Conservation (phyloP, 2,797 vertebrate genomes). For the Rhinogobio ventralis region DNA sequence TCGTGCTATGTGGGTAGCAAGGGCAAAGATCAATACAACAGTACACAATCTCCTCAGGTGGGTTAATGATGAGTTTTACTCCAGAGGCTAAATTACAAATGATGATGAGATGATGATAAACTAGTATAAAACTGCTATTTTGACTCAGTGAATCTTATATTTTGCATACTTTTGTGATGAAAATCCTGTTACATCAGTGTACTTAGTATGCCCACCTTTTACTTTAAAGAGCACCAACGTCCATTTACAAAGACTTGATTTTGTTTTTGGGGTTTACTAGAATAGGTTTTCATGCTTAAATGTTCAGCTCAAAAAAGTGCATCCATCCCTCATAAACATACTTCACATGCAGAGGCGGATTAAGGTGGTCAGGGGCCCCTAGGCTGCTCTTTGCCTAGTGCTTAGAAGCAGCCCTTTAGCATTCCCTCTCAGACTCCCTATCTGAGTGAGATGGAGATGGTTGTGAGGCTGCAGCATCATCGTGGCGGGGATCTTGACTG, state of each 20-base stretch:
- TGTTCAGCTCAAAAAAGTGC: too few species aligned
- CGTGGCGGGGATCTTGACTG: too few species aligned
- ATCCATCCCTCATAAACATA: too few species aligned
- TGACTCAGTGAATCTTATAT: neutral
- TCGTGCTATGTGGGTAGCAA: constrained; percentile 25
- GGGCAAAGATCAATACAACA: constrained; percentile 49
- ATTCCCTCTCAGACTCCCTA: too few species aligned
- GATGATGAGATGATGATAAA: constrained; percentile 32
- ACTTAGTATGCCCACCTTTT: neutral
- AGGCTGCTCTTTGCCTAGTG: too few species aligned
- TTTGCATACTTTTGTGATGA: neutral
- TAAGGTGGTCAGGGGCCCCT: too few species aligned
- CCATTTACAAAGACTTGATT: too few species aligned
- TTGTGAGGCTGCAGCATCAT: too few species aligned
- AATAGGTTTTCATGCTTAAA: neutral
- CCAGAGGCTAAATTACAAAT: constrained; percentile 38
- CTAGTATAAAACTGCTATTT: neutral
- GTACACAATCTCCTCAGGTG: constrained; percentile 39
- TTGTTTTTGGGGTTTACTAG: neutral
- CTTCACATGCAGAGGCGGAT: too few species aligned
- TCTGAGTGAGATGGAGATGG: too few species aligned
- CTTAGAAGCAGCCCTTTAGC: too few species aligned
- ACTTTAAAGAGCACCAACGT: neutral
- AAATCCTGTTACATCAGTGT: neutral
- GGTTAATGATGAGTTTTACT: constrained; percentile 48